Base-by-base conservation (phyloP, 2,797 vertebrate genomes). In the Coregonus suidteri region DNA sequence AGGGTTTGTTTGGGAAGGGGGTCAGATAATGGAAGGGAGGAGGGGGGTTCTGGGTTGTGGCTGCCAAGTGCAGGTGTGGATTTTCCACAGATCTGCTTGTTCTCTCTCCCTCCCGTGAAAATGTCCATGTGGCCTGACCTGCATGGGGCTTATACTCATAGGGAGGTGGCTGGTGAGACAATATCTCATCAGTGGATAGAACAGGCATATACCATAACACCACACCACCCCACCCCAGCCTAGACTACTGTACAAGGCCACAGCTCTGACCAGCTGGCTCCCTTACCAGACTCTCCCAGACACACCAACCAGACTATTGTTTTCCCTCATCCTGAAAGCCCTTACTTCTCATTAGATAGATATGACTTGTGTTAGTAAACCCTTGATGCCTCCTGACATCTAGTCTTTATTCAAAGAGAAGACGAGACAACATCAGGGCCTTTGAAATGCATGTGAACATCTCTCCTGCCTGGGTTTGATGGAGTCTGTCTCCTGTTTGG, bases 401-500 rank as follows among this genome's bases (percentile, higher is more conserved):
- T 35, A 47, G 15, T 34, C 70, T 71, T 75, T 82, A 80, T 77
- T 81, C 70, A 80, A 68, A 81, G 68, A 77, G 79, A 73, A 80
- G 77, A 83, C 67, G 73, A 9, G 76, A 37, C 79, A 76, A 68
- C 71, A 89, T 84, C 79, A 83, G 82, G 73, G 75, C 78, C 74
- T 83, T 71, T 77, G 66, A 62, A 75, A 74, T 77, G 80, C 83
- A 79, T 83, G 76, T 65, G 18, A 88, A 84, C 31, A 35, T 82
- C 71, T 77, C 71, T 62, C 69, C 70, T 74, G 71, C 66, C 71
- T 82, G 81, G 82, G 83, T 77, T 76, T 52, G 2, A 16, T 14
- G 51, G 56, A 65, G 75, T 79, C 75, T 78, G 74, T 79, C 73
- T 89, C 79, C 75, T 84, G 79, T 86, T 88, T 88, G 85, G 20